Percentiles rank a stretch among this genome's conserved stretches.
These are phyloP conservation scores for Stegostoma tigrinum DNA, from an alignment of 2,113 vertebrate species.

Conservation along the genomic window DNA sequence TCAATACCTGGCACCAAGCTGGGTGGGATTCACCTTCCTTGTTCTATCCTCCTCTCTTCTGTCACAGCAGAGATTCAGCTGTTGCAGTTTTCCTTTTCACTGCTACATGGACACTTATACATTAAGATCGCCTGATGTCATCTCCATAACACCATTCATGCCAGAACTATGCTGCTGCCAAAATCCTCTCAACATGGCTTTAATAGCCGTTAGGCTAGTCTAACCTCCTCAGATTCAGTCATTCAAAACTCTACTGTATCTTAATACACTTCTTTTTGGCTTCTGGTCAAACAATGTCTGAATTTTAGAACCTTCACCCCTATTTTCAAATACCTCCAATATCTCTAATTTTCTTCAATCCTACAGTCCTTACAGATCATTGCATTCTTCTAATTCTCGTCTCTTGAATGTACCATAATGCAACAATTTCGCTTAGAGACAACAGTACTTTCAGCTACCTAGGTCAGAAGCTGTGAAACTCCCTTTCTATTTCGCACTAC, in stretches of 20 bases:
- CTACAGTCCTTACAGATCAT: background rate
- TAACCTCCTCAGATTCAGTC: background rate
- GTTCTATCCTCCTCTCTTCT: no score
- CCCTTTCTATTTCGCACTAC: background rate
- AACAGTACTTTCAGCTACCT: background rate
- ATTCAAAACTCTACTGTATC: background rate
- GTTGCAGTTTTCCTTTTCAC: no score
- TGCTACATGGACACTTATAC: no score
- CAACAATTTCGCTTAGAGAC: background rate
- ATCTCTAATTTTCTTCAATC: background rate
- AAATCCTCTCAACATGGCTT: background rate
- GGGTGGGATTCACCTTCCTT: no score
- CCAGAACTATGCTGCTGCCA: background rate
- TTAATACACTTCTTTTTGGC: background rate
- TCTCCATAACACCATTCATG: background rate
- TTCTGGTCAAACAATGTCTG: background rate
- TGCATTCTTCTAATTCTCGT: background rate
- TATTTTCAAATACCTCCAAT: background rate
- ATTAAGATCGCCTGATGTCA: background rate
- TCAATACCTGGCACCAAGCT: no score
- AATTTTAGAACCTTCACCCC: background rate
- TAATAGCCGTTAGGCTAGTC: background rate
- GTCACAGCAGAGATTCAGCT: no score
- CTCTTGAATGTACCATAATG: background rate
- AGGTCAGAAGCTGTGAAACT: background rate